Evolutionary conservation across 64 coral and sea anemone species (phyloP), one percentile per base, ranked within the genome.

Genomic region (Astreopora myriophthalma): DNA sequence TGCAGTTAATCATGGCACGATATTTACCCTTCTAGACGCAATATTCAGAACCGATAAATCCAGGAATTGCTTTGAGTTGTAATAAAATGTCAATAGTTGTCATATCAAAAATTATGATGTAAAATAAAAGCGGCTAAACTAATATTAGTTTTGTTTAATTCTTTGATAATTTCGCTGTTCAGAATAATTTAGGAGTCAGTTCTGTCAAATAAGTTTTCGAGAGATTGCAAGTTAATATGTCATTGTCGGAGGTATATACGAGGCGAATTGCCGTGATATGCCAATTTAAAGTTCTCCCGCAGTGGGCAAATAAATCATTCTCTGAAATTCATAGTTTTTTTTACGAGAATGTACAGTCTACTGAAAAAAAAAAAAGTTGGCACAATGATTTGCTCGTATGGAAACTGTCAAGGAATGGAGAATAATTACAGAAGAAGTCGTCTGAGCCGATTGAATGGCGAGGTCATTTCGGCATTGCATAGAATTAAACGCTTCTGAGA

Each of bases 131-230:
- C 27, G 48, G 31, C 51, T 33, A 80, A 80, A 80, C 52, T 48
- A 80, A 80, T 80, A 80, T 80, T 80, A 61, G 48, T 80, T 80
- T 80, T 80, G 19, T 35, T 80, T 80, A 80, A 80, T 80, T 60
- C 27, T 16, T 22, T 34, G 17, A 60, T 27, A 30, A 34, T n/a
- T 19, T 58, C 27, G 8, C 28, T 80, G 2, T 33, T 14, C n/a
- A 80, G 52, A 57, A 58, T 49, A 60, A 46, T 34, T 80, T 60
- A 17, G 29, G 60, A 11, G 51, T 60, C 49, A 80, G 31, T 35
- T 19, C 5, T 80, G 31, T 60, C 77, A 60, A 36, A 34, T 35
- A 34, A 30, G 10, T 60, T 20, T n/a, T 22, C 28, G 3, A 33
- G 51, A 80, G 31, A 80, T 76, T 80, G 28, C 31, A 80, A 62